Evolutionary conservation across 2,113 vertebrate species (phyloP).

Genomic region (Stegastes partitus): DNA sequence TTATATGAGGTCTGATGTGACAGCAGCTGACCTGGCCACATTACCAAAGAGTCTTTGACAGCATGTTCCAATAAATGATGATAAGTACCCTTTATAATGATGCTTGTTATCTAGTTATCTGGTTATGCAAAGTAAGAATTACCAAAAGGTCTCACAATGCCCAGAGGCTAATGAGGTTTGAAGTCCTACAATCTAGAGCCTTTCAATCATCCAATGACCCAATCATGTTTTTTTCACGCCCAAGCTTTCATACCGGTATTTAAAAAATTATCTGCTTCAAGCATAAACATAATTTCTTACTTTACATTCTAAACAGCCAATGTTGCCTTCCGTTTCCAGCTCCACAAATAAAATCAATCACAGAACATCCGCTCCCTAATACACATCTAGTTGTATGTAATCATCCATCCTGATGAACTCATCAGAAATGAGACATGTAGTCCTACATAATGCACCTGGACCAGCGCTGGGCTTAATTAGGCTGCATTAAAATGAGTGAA

Average conservation of each 20-base stretch:
- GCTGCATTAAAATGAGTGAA: background rate
- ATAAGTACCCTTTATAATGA: background rate
- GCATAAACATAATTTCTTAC: background rate
- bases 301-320: background rate
- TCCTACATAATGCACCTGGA: slow-evolving; percentile 6
- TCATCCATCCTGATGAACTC: background rate
- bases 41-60: background rate
- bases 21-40: background rate
- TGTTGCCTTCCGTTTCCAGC: background rate
- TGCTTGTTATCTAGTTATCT: background rate
- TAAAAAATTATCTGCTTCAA: background rate
- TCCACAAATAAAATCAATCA: background rate
- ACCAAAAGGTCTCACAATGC: background rate
- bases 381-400: background rate
- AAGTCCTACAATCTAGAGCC: background rate
- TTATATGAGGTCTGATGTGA: slow-evolving; percentile 15
- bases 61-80: background rate
- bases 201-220: background rate
- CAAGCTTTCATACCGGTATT: background rate
- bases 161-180: no score
- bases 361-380: background rate
- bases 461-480: background rate
- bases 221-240: background rate
- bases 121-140: background rate
- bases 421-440: background rate